Conservation (phyloP, 2,113 vertebrate genomes). For the Petrocephalus zakoni region DNA sequence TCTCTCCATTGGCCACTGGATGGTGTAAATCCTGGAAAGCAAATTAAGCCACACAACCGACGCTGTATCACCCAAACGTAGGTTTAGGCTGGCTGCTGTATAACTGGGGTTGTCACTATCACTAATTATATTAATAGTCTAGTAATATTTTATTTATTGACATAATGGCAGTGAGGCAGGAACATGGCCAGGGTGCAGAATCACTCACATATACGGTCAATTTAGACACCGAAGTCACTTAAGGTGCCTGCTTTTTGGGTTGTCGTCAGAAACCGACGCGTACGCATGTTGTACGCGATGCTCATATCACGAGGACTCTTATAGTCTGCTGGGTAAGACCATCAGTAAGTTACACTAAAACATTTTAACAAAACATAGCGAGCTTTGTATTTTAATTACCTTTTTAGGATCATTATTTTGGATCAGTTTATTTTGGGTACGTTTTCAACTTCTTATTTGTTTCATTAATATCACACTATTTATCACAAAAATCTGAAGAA, state of each 20-base stretch:
- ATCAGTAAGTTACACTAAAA: neutral
- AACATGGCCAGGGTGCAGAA: neutral
- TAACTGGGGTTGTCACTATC: neutral
- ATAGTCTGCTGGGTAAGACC: neutral
- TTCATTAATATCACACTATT: neutral
- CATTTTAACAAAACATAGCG: neutral
- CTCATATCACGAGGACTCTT: neutral
- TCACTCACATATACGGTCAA: neutral
- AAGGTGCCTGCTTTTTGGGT: neutral
- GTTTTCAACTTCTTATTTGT: neutral
- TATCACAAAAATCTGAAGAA: neutral
- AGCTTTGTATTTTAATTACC: neutral
- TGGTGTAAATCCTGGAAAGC: neutral
- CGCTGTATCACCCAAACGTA: neutral
- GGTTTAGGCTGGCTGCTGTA: neutral
- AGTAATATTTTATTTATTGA: neutral
- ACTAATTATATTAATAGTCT: neutral
- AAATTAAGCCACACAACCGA: neutral
- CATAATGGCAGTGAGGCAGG: neutral
- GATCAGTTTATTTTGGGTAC: neutral
- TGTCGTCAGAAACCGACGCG: neutral
- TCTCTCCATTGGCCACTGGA: neutral
- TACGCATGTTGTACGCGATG: neutral
- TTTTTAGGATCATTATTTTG: neutral
- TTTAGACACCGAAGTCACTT: neutral